Percentiles rank a stretch among this genome's conserved stretches.
Conservation (phyloP, 2,797 vertebrate genomes). For the Gymnothorax reevesii region DNA sequence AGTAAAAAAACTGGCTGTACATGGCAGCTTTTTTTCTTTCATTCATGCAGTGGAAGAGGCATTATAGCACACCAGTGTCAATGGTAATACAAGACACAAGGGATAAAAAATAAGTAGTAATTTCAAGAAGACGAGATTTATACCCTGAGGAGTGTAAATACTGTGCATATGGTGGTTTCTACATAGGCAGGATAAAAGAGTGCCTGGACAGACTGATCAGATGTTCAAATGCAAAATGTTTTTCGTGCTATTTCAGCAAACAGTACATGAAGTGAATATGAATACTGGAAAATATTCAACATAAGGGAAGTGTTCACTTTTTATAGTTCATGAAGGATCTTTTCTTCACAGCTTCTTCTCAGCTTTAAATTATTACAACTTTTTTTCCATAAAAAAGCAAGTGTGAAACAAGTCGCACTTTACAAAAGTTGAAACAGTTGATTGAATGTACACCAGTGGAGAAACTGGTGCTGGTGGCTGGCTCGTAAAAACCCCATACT, state of each 20-base stretch:
- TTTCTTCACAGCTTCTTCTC: neutral
- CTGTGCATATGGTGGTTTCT: neutral
- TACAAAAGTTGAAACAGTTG: neutral
- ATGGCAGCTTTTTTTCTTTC: neutral
- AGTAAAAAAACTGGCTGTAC: neutral
- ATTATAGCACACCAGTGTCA: too few relatives aligned
- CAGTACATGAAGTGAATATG: too few relatives aligned
- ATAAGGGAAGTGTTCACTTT: neutral
- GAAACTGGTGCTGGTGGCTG: neutral
- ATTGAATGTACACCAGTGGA: neutral
- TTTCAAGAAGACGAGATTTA: neutral
- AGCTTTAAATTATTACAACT: neutral
- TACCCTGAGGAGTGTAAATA: neutral
- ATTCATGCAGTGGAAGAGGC: neutral
- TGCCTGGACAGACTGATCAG: neutral
- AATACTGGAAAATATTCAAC: neutral
- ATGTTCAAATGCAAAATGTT: neutral
- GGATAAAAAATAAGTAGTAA: too few relatives aligned
- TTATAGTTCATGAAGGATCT: neutral
- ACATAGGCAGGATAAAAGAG: neutral
- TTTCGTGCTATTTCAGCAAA: neutral
- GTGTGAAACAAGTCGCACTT: neutral
- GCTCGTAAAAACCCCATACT: neutral
- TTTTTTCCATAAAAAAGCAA: neutral
- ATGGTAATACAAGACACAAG: too few relatives aligned